A percentile compares a stretch with the other conserved stretches of the same genome.
phyloP scores from a whole-genome alignment of 1,140 invertebrate genomes.

The Monochamus saltuarius region DNA sequence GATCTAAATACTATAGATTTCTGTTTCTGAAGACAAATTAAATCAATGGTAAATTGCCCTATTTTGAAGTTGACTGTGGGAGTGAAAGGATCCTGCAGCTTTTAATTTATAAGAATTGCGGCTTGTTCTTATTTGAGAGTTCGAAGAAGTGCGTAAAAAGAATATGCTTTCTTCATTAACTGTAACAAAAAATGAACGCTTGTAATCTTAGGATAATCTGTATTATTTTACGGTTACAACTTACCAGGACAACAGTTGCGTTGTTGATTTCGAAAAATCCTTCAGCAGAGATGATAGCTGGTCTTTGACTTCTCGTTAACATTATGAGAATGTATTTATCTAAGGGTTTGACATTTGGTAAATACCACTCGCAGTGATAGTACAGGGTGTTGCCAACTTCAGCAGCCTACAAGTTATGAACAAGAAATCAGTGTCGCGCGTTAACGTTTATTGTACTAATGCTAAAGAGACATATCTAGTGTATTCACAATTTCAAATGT shows the following conservation, averaged over 20 bases:
- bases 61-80: no score
- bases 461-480: neutral
- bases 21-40: no score
- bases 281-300: constrained; percentile 1
- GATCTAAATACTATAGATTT: no score
- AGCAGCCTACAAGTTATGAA: constrained; percentile 3
- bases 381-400: constrained; percentile 10
- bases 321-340: constrained; percentile 4
- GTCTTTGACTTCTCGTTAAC: constrained; percentile 10
- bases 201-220: neutral
- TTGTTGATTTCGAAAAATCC: constrained; percentile 14
- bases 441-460: neutral
- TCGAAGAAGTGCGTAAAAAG: constrained; percentile 12
- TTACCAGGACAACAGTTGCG: constrained; percentile 15
- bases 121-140: no score
- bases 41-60: no score
- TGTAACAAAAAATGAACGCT: neutral
- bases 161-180: constrained; percentile 15
- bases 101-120: no score
- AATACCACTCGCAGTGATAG: constrained; percentile 17
- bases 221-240: neutral
- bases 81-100: no score
- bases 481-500: neutral
- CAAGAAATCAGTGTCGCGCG: neutral
- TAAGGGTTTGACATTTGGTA: constrained; percentile 10